Percentiles rank a stretch among this genome's conserved stretches.
Evolutionary conservation across 1,140 invertebrate genomes (phyloP).

Genomic region (Parapsyche elsis): DNA sequence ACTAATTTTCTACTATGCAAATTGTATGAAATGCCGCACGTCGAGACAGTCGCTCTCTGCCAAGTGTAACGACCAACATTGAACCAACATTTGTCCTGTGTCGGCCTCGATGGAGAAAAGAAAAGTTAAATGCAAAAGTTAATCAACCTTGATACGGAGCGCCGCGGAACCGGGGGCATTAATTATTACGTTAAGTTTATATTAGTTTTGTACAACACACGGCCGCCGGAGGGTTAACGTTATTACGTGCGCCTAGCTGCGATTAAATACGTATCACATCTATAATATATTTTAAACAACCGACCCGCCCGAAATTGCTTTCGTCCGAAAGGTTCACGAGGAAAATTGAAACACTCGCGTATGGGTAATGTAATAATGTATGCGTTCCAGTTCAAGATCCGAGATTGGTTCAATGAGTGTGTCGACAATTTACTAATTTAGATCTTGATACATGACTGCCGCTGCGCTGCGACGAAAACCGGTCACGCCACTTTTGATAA

Average conservation of each 20-base stretch:
- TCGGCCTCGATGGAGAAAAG: not conserved
- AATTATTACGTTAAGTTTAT: constrained; percentile 4
- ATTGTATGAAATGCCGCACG: not conserved
- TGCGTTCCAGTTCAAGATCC: not conserved
- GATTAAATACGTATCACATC: too few species aligned
- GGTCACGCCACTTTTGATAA: not conserved
- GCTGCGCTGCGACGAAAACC: not conserved
- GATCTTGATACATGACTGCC: not conserved
- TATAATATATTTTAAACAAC: too few species aligned
- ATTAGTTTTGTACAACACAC: not conserved
- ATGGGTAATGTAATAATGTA: not conserved
- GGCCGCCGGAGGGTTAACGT: not conserved
- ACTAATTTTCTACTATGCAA: too few species aligned
- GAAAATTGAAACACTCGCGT: too few species aligned
- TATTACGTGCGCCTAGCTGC: not conserved
- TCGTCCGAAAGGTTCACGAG: too few species aligned
- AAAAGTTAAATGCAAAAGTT: not conserved
- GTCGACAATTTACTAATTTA: not conserved
- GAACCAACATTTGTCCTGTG: not conserved
- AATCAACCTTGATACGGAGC: constrained; percentile 10
- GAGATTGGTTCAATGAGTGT: not conserved
- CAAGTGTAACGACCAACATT: constrained; percentile 7
- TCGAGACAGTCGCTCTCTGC: not conserved
- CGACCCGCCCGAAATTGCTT: too few species aligned
- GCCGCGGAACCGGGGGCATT: not conserved